A percentile compares a stretch with the other conserved stretches of the same genome.
phyloP scores from a whole-genome alignment of 2,888 invertebrate species.

The Philhelius pedissequus region DNA sequence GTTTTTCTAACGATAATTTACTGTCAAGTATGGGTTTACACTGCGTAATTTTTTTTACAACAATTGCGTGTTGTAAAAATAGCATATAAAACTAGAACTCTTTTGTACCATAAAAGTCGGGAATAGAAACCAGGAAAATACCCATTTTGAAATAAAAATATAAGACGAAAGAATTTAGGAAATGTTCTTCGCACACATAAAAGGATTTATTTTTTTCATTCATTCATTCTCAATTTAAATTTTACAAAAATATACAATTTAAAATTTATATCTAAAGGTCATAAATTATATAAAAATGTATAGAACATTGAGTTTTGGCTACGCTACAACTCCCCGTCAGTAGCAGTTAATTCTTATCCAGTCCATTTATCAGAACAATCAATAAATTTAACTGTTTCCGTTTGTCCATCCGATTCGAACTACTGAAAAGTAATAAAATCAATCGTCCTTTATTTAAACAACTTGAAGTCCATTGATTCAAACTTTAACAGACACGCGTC shows the following conservation, averaged over 20 bases:
- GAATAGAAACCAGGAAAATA: too few species aligned
- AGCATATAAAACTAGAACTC: too few species aligned
- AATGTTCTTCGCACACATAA: neutral
- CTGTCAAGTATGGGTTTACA: too few species aligned
- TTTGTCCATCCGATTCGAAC: neutral
- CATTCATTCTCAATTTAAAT: too few species aligned
- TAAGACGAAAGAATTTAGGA: neutral
- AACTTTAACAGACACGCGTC: constrained; percentile 28
- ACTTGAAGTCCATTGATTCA: constrained; percentile 20
- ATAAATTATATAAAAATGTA: too few species aligned
- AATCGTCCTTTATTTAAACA: neutral
- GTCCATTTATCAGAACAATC: constrained; percentile 8
- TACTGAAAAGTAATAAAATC: constrained; percentile 39
- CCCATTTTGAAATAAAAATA: too few species aligned
- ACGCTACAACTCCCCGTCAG: neutral
- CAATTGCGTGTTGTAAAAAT: too few species aligned
- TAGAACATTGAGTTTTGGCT: neutral
- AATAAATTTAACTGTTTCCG: constrained; percentile 20
- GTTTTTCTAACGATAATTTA: too few species aligned
- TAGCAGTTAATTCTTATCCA: neutral
- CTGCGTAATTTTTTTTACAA: too few species aligned
- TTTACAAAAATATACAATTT: neutral
- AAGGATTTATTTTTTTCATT: neutral
- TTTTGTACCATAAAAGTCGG: too few species aligned
- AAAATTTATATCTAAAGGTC: neutral